These are phyloP conservation scores for Aspiorhynchus laticeps DNA, from an alignment of 2,113 vertebrate genomes.

Conservation along the genomic window DNA sequence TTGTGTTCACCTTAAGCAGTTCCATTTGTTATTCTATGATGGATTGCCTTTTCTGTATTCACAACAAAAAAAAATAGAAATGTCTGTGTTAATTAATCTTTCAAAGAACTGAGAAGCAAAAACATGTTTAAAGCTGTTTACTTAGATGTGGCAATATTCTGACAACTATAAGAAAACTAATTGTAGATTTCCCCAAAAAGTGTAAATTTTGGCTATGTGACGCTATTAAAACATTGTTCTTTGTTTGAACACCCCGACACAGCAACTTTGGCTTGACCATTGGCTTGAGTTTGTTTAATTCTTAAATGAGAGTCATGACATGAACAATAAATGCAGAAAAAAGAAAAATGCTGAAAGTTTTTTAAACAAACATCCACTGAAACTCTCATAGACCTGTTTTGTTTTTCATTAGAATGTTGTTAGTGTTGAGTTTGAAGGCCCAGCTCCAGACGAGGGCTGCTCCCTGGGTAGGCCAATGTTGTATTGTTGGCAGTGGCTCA, in stretches of 20 bases:
- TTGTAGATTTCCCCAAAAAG: neutral
- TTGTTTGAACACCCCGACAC: neutral
- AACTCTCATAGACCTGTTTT: neutral
- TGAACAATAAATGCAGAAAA: neutral
- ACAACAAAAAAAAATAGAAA: neutral
- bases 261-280: neutral
- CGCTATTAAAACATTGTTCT: neutral
- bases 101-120: neutral
- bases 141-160: neutral
- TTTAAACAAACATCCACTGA: neutral
- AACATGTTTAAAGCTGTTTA: slow-evolving; percentile 4
- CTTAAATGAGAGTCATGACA: neutral
- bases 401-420: neutral
- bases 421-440: slow-evolving; percentile 38
- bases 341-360: neutral
- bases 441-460: slow-evolving; percentile 67
- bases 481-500: slow-evolving; percentile 85
- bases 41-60: slow-evolving; percentile 27
- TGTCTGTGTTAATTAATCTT: neutral
- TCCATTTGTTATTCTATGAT: neutral
- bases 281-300: neutral
- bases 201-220: neutral
- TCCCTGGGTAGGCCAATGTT: slow-evolving; percentile 79
- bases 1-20: neutral
- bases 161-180: neutral